Evolutionary conservation across 2,888 invertebrate species (phyloP), one percentile per base, ranked within the genome.

Genomic region (Chymomyza fuscimana): DNA sequence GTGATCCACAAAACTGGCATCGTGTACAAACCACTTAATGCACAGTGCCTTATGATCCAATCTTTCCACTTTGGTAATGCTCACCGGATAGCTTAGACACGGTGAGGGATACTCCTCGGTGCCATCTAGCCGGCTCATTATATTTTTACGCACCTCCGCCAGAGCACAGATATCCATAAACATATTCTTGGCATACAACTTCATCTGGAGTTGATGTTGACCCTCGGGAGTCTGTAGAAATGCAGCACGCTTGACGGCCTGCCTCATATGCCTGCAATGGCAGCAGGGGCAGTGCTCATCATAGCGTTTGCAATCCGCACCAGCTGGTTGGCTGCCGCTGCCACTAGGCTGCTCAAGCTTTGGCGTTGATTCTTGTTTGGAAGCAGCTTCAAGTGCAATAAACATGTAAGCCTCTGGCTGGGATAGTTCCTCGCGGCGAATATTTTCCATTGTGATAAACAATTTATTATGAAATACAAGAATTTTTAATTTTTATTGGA

Each of bases 151-250:
- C 0, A 75, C 73, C 1, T 36, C 9, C 0, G 79, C 52, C 62
- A 87, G 63, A 0, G 82, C 79, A 52, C 68, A 72, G 9, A 86
- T 68, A 32, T 87, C 88, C 85, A 87, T 78, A 15, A 87, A 69
- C 32, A 86, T 65, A 63, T 72, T 76, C 50, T 80, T 80, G 50
- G 87, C 25, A 7, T 78, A 70, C 70, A 78, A 22, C 56, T 82
- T 80, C 70, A 80, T 22, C 56, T 79, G 36, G 4, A 69, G 36
- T 0, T 72, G 72, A 6, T 36, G 22, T 25, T 78, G 63, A 0
- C 85, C 85, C 58, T 81, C 76, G 1, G 77, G 74, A 0, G 88
- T 70, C 1, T 65, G 9, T 7, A 78, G 67, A 52, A 62, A 85
- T 0, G 70, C 62, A 0, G 63, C 78, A 5, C 60, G 68, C 16